These are phyloP conservation scores for Cyclopterus lumpus DNA, from an alignment of 2,797 vertebrate genomes.

Conservation along the genomic window DNA sequence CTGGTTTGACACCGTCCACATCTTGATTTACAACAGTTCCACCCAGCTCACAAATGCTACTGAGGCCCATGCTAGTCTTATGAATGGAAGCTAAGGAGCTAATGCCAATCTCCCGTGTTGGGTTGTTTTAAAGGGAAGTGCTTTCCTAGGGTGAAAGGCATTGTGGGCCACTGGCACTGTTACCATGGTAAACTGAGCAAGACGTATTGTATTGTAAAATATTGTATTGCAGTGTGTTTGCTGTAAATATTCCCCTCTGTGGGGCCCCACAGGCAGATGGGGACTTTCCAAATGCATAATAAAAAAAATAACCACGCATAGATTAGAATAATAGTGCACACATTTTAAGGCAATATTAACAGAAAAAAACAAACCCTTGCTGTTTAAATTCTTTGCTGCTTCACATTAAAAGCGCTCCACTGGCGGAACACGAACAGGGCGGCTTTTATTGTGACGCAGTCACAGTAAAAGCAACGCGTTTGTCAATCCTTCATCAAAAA, in stretches of 20 bases:
- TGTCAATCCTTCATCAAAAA: not conserved
- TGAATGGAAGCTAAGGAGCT: slow-evolving; percentile 30
- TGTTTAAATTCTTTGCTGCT: not conserved
- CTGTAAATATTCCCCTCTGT: not conserved
- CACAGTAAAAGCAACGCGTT: too few relatives aligned
- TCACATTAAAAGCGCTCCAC: not conserved
- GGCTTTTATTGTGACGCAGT: not conserved
- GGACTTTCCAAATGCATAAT: not conserved
- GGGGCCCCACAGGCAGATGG: not conserved
- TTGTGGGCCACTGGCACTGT: slow-evolving; percentile 46
- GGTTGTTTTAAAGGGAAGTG: slow-evolving; percentile 31
- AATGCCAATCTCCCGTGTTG: slow-evolving; percentile 29
- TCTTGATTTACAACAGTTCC: slow-evolving; percentile 5
- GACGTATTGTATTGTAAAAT: not conserved
- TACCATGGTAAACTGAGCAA: slow-evolving; percentile 68
- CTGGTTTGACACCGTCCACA: slow-evolving; percentile 22
- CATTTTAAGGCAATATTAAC: not conserved
- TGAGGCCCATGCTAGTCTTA: slow-evolving; percentile 11
- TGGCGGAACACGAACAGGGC: not conserved
- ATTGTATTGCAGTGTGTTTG: not conserved
- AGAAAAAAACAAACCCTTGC: not conserved
- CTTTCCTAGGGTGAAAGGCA: slow-evolving; percentile 52
- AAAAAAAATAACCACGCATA: not conserved
- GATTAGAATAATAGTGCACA: not conserved
- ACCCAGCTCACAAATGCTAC: slow-evolving; percentile 4